Base-by-base conservation (phyloP, 2,888 invertebrate species). In the Smittia sp. region DNA sequence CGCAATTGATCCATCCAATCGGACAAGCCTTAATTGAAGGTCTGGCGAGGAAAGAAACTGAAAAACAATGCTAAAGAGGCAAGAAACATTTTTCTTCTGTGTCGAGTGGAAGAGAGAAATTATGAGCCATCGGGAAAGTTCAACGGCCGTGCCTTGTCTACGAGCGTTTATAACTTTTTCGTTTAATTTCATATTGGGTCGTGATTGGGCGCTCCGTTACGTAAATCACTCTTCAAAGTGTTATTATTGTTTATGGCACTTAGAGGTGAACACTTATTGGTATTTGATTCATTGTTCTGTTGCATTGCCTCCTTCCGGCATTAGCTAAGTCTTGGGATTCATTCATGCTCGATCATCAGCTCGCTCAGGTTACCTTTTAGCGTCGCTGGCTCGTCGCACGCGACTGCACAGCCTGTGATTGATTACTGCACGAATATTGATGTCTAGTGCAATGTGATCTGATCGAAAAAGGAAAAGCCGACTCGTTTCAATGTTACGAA, bases 401-500 rank as follows among this genome's bases (percentile, higher is more conserved):
- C n/a, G n/a, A n/a, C n/a, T n/a, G n/a, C n/a, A n/a, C n/a, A n/a
- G n/a, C n/a, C 15, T 52, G 15, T 52, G 52, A 52, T 52, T 52
- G 52, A 52, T 52, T 11, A 11, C n/a, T n/a, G n/a, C n/a, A n/a
- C 39, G 39, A 39, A 39, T 39, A 13, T 52, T 52, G 15, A 11
- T 52, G 52, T 52, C 15, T n/a, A 52, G 13, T 52, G 58, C 58
- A 58, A 22, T 22, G 18, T 58, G 46, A 46, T 15, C 46, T 46
- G 3, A 3, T 7, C 58, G 18, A 22, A 13, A 58, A 46, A 20
- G 58, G 58, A 18, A 58, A 58, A 58, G 58, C 18, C 58, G 58
- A 58, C 58, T 58, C 58, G 58, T 68, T 68, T 68, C 68, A 68
- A 68, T 68, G 68, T 68, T 68, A 68, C 39, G 25, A 67, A 67